Conservation (phyloP, 1,140 invertebrate genomes). For the Bacillus rossius region DNA sequence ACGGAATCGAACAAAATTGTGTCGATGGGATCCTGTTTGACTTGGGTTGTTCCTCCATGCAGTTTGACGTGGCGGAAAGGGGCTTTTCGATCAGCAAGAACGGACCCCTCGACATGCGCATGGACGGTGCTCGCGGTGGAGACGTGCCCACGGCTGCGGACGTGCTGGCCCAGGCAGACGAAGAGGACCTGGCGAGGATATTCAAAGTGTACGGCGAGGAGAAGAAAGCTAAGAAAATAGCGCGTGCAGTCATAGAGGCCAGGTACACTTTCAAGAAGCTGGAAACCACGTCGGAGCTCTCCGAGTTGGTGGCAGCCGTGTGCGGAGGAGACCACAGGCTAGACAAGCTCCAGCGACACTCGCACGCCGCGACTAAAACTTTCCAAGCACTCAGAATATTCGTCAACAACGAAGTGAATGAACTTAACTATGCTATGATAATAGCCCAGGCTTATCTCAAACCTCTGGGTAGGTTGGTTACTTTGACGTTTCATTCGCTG, state of each 20-base stretch:
- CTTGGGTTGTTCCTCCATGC: conserved; percentile 95
- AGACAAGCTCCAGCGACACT: conserved; percentile 68
- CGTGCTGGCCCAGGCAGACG: conserved; percentile 71
- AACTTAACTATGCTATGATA: conserved; percentile 85
- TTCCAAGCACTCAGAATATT: conserved; percentile 95
- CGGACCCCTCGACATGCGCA: conserved; percentile 93
- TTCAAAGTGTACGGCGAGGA: conserved; percentile 91
- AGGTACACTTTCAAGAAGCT: conserved; percentile 75
- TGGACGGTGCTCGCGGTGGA: conserved; percentile 72
- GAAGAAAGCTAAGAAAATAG: conserved; percentile 79
- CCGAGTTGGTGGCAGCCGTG: conserved; percentile 66
- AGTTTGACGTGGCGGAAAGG: conserved; percentile 72
- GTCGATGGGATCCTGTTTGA: conserved; percentile 90
- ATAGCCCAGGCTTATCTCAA: conserved; percentile 73
- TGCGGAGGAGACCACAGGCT: conserved; percentile 48
- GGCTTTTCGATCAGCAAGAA: conserved; percentile 83
- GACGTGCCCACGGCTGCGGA: conserved; percentile 76
- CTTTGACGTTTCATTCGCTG: conserved; percentile 86
- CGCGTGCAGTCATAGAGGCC: conserved; percentile 82
- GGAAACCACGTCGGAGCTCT: conserved; percentile 77
- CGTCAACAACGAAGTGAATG: conserved; percentile 96
- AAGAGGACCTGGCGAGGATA: conserved; percentile 73
- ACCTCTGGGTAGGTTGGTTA: conserved; percentile 67
- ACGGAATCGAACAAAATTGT: conserved; percentile 53
- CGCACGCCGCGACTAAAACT: conserved; percentile 84